Base-by-base conservation (phyloP, 1,140 invertebrate genomes). In the Bombus soroeensis region DNA sequence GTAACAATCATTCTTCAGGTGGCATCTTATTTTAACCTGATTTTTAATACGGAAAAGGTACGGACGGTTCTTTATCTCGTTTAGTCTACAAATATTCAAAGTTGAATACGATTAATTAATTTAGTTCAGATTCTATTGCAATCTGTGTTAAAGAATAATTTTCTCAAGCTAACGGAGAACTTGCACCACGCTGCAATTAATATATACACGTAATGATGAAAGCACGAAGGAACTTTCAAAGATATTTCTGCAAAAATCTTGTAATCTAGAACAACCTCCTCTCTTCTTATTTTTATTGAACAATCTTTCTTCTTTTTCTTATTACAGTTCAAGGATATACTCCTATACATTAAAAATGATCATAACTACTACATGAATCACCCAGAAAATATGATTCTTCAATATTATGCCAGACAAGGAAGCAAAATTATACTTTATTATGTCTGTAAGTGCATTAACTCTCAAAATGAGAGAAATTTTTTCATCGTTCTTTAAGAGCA, bases 351-450 rank as follows among this genome's bases (percentile, higher is more conserved):
- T 34, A 66, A 78, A 43, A n/a, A 39, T 32, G 39, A 78, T 4
- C 64, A 62, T 8, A 28, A 34, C 2, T 62, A 62, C 8, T 78
- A 78, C 8, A 41, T 13, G 39, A 78, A 66, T 25, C 76, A 22
- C 32, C 59, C 76, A n/a, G 76, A 78, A 78, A 78, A 66, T 41
- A 43, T 25, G 10, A 78, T 78, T 78, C 28, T 78, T 10, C 37
- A 32, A n/a, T 22, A 41, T 25, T 78, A 78, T 18, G 15, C 43
- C 5, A 9, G 3, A 3, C 57, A 66, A 43, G 76, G 76, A 25
- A 62, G 18, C 22, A 78, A 34, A 43, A 66, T 66, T 43, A 34
- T 6, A 78, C 1, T 64, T 43, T 64, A 78, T 32, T 78, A 78
- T 15, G 10, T 57, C 3, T 34, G 76, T 78, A 43, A 78, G 76